Percentiles rank a stretch among this genome's conserved stretches.
Conservation (phyloP, 2,113 vertebrate genomes). For the Agapornis roseicollis region DNA sequence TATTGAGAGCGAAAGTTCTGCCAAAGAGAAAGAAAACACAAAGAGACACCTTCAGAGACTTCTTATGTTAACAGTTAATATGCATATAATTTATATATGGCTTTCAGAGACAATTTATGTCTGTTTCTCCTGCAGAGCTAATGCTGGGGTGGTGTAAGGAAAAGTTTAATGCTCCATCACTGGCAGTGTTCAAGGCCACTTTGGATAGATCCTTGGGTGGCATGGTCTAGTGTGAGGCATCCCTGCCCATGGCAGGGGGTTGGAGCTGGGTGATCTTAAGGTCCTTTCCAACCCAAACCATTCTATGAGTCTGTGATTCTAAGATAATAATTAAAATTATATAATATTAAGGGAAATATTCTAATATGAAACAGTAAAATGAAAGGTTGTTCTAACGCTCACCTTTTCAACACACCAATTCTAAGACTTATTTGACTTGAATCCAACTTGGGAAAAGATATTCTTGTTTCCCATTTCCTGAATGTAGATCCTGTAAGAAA, state of each 20-base stretch:
- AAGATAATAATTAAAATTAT: background rate
- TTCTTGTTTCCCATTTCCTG: slow-evolving; percentile 44
- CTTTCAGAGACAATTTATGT: slow-evolving; percentile 57
- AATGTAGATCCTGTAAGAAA: background rate
- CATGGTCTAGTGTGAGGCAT: background rate
- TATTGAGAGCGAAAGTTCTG: background rate
- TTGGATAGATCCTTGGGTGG: background rate
- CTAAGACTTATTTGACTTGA: slow-evolving; percentile 35
- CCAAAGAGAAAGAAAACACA: background rate
- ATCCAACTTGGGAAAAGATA: background rate
- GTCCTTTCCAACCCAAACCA: background rate
- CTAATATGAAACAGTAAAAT: slow-evolving; percentile 63
- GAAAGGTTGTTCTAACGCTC: slow-evolving; percentile 34
- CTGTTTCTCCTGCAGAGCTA: slow-evolving; percentile 47
- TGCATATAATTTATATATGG: slow-evolving; percentile 15
- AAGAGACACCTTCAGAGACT: background rate
- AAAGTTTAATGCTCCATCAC: slow-evolving; percentile 22
- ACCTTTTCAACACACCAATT: slow-evolving; percentile 38
- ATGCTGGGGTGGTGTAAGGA: slow-evolving; percentile 40
- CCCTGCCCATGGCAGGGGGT: background rate
- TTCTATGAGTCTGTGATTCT: background rate
- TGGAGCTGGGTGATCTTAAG: background rate
- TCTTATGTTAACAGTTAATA: background rate
- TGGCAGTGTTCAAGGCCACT: background rate
- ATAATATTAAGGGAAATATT: slow-evolving; percentile 37